phyloP scores from a whole-genome alignment of 2,113 vertebrate species.

The Elephantulus edwardii region DNA sequence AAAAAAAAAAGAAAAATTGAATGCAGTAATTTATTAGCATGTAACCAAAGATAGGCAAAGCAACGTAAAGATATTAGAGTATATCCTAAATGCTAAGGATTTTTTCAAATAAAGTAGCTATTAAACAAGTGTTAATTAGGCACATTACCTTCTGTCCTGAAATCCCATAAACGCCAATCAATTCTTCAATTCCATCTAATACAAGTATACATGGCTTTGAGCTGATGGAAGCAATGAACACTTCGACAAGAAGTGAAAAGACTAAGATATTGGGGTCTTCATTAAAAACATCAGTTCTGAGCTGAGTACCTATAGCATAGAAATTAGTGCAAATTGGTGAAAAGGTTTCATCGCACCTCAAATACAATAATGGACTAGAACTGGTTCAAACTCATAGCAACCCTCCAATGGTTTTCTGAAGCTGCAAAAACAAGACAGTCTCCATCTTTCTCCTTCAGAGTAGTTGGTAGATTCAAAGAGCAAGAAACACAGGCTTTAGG shows the following conservation, averaged over 20 bases:
- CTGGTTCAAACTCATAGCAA: neutral
- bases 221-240: conserved; percentile 69
- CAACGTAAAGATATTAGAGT: neutral
- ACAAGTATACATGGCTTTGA: conserved; percentile 72
- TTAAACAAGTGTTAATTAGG: neutral
- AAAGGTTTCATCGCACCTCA: neutral
- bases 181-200: conserved; percentile 70
- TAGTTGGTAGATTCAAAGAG: no score
- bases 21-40: no score
- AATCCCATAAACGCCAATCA: conserved; percentile 73
- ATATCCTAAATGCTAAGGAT: neutral
- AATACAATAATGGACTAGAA: neutral
- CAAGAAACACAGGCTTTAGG: no score
- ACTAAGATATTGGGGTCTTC: conserved; percentile 60
- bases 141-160: conserved; percentile 69
- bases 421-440: no score
- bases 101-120: conserved; percentile 10
- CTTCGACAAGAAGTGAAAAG: conserved; percentile 69
- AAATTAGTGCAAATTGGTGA: conserved; percentile 18
- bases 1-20: no score
- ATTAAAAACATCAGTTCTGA: conserved; percentile 41
- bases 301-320: conserved; percentile 36
- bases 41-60: neutral
- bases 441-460: no score
- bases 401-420: no score